These are phyloP conservation scores for Nibea coibor DNA, from an alignment of 2,113 vertebrate genomes.

Conservation along the genomic window DNA sequence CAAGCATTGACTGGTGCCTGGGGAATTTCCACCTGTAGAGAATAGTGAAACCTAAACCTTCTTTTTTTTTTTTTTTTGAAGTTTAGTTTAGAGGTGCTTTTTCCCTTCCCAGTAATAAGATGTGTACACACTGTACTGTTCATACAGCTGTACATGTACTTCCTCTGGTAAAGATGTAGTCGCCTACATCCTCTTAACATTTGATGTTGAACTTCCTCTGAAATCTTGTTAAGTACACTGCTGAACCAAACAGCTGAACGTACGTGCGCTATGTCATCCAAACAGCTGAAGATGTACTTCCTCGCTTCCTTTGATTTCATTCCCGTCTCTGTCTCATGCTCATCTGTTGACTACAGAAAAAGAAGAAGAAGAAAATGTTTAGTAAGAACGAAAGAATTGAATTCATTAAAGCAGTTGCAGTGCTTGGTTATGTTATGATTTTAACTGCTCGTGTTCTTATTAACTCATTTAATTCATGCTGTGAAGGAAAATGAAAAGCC, in stretches of 20 bases:
- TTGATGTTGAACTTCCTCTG: constrained; percentile 45
- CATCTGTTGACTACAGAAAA: constrained; percentile 91
- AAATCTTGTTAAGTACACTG: constrained; percentile 5
- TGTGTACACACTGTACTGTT: background rate
- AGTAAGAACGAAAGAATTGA: background rate
- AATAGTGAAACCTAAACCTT: constrained; percentile 18
- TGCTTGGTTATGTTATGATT: background rate
- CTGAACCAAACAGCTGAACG: constrained; percentile 72
- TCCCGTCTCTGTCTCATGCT: constrained; percentile 96
- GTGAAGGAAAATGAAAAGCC: background rate
- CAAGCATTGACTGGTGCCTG: background rate
- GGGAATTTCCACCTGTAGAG: constrained; percentile 54
- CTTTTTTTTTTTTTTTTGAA: background rate
- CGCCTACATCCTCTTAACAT: constrained; percentile 40
- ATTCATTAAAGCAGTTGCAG: background rate
- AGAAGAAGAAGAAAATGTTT: constrained; percentile 55
- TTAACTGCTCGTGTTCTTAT: background rate
- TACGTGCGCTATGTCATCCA: constrained; percentile 99
- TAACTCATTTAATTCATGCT: background rate
- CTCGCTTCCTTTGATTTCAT: constrained; percentile 99
- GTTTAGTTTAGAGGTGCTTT: background rate
- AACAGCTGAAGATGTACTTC: constrained; percentile 99
- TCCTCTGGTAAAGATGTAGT: constrained; percentile 38
- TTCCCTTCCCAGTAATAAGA: constrained; percentile 33
- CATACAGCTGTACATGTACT: constrained; percentile 31